Percentiles rank a stretch among this genome's conserved stretches.
These are phyloP conservation scores for Uropsilus gracilis DNA, from an alignment of 2,113 vertebrate genomes.

Conservation along the genomic window DNA sequence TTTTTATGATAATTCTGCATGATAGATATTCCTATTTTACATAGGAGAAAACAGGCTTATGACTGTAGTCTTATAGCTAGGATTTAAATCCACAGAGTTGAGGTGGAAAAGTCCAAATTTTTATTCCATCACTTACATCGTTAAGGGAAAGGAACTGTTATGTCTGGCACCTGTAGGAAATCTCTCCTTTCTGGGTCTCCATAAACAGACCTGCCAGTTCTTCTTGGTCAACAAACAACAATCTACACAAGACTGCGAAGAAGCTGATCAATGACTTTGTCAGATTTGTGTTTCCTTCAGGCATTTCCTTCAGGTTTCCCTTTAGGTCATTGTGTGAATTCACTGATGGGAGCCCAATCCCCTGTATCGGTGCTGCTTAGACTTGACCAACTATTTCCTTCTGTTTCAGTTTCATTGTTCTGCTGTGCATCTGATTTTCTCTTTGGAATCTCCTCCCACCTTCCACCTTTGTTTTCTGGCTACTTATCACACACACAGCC, in stretches of 20 bases:
- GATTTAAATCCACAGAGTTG: neutral
- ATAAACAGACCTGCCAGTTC: neutral
- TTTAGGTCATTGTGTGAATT: neutral
- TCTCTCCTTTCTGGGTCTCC: neutral
- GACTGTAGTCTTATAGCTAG: neutral
- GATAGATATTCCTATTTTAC: neutral
- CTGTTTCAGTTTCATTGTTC: neutral
- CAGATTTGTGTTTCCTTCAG: too few relatives aligned
- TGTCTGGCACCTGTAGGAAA: neutral
- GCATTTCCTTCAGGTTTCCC: neutral
- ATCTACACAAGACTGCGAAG: neutral
- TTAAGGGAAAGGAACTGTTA: slow-evolving; percentile 2
- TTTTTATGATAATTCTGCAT: neutral
- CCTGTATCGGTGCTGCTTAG: neutral
- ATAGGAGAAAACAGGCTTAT: neutral
- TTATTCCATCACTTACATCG: neutral
- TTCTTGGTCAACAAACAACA: neutral
- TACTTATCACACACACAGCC: neutral
- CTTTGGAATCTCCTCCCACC: neutral
- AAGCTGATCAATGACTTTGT: neutral
- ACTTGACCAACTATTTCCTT: neutral
- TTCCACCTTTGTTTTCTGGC: neutral
- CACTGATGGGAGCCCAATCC: accelerated
- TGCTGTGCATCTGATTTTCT: neutral
- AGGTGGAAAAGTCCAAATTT: neutral